Evolutionary conservation across 1,140 invertebrate species (phyloP), one percentile per base, ranked within the genome.

Genomic region (Cydia strobilella): DNA sequence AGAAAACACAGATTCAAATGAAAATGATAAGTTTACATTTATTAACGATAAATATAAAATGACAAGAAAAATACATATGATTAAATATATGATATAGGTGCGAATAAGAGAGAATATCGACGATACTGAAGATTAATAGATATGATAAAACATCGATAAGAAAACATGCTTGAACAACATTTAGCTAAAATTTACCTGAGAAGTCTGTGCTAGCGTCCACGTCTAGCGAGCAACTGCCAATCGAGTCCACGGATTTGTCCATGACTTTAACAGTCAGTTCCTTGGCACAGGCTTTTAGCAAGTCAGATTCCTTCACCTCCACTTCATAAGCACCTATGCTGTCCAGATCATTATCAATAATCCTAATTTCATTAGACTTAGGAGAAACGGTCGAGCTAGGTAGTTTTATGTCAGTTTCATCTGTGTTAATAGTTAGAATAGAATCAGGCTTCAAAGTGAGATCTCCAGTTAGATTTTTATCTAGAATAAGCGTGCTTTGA

Each of bases 181-280:
- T 76, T 69, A 75, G 76, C 79, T 79, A 78, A 59, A 48, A 79
- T 77, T 89, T 95, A 96, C 96, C 96, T 96, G 96, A 96, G 90
- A 95, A 95, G 87, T 97, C 96, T 84, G 96, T 96, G 78, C 95
- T 95, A 45, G 95, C 95, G 84, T 97, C 96, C 86, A 96, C 95
- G 91, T 97, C 96, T 81, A 97, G 91, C 39, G 96, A 97, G 93
- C 96, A 97, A 89, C 96, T 96, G 76, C 96, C 96, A 79, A 97
- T 97, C 3, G 95, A 96, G 82, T 96, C 95, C 82, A 95, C 94
- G 13, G 95, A 95, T 81, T 94, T 94, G 90, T 96, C 95, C 95
- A 96, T 95, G 62, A 90, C 88, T 89, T 93, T 93, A 5, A 93
- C 92, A 18, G 90, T 86, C 69, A 93, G 82, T 62, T 93, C 87